A percentile compares a stretch with the other conserved stretches of the same genome.
phyloP scores from a whole-genome alignment of 2,113 vertebrate species.

The Microtus richardsoni region DNA sequence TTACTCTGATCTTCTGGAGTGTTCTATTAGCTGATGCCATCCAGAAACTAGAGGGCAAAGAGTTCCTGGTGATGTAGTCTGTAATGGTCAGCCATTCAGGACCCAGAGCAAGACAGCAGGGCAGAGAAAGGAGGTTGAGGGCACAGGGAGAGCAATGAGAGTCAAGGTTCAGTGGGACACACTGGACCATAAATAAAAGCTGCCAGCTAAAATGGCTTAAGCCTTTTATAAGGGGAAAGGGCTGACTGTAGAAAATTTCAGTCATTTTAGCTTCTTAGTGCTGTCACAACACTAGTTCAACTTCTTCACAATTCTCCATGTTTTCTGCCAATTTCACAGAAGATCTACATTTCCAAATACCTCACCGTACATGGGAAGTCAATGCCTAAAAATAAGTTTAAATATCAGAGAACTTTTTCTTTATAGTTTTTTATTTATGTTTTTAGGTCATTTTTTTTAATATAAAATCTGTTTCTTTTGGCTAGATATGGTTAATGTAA shows the following conservation, averaged over 20 bases:
- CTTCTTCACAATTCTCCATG: neutral
- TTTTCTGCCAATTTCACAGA: neutral
- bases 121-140: neutral
- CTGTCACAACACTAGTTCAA: neutral
- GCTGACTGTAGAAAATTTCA: slow-evolving; percentile 35
- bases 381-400: neutral
- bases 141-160: neutral
- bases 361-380: neutral
- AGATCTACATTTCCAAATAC: neutral
- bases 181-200: slow-evolving; percentile 1
- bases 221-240: neutral
- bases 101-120: neutral
- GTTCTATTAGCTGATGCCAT: neutral
- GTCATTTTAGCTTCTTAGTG: neutral
- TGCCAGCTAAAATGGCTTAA: neutral
- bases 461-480: neutral
- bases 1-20: neutral
- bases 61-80: neutral
- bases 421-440: neutral
- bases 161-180: neutral
- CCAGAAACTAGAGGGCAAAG: neutral
- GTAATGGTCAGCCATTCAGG: neutral
- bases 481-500: neutral
- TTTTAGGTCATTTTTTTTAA: neutral
- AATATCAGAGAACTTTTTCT: neutral